Evolutionary conservation across 2,888 invertebrate genomes (phyloP).

Genomic region (Teleiodes luculella): DNA sequence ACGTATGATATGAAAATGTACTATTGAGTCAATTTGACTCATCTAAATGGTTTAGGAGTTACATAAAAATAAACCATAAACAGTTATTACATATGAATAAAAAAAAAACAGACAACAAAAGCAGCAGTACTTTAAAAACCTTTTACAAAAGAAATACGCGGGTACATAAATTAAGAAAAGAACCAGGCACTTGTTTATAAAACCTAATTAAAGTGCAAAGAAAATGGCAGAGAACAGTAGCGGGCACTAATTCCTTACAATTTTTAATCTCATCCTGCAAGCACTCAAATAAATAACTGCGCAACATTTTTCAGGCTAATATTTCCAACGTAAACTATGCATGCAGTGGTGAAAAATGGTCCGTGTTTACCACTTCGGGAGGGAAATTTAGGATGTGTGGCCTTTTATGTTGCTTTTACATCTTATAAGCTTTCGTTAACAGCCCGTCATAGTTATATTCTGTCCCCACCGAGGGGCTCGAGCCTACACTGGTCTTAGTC

Average conservation of each 20-base stretch:
- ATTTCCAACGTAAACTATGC: slow-evolving; percentile 67
- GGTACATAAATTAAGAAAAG: neutral
- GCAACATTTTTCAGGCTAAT: slow-evolving; percentile 62
- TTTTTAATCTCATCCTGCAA: slow-evolving; percentile 33
- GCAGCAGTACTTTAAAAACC: neutral
- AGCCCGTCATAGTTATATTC: neutral
- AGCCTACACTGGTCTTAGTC: slow-evolving; percentile 12
- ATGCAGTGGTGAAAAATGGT: slow-evolving; percentile 65
- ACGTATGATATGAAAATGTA: no score
- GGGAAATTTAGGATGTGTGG: slow-evolving; percentile 24
- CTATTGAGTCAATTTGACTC: no score
- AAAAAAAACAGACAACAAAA: no score
- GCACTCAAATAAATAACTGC: slow-evolving; percentile 45
- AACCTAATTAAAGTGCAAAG: slow-evolving; percentile 1
- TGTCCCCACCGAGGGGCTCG: neutral
- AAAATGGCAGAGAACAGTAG: slow-evolving; percentile 1
- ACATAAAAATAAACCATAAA: no score
- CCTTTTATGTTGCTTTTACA: neutral
- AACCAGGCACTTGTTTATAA: neutral
- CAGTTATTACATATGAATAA: no score
- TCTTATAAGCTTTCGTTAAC: neutral
- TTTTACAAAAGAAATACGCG: neutral
- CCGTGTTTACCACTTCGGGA: slow-evolving; percentile 37
- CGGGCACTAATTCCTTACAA: slow-evolving; percentile 11
- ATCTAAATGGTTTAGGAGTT: no score